Evolutionary conservation across 2,113 vertebrate genomes (phyloP).

Genomic region (Columbina picui): DNA sequence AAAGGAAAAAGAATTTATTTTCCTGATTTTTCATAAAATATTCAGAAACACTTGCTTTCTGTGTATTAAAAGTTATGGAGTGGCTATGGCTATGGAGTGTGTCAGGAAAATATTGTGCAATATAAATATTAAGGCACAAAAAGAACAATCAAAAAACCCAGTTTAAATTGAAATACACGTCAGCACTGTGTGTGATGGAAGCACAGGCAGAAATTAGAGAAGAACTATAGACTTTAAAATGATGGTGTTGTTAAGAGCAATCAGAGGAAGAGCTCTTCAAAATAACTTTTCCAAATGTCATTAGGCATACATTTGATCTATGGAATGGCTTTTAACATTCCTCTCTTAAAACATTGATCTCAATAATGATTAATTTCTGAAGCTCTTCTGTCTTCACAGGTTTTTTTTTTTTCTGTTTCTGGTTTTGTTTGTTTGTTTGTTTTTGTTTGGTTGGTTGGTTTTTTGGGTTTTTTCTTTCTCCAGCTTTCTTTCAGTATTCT

Average conservation of each 20-base stretch:
- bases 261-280: not conserved
- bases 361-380: not conserved
- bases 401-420: not conserved
- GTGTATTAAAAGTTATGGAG: not conserved
- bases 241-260: not conserved
- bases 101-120: not conserved
- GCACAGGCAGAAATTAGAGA: not conserved
- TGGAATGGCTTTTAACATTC: not conserved
- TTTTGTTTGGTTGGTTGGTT: too few species aligned
- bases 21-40: not conserved
- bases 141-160: not conserved
- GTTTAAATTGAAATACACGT: not conserved
- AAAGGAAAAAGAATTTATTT: not conserved
- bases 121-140: not conserved
- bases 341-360: not conserved
- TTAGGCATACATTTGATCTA: not conserved
- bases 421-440: not conserved
- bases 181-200: not conserved
- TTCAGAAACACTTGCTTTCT: not conserved
- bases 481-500: not conserved
- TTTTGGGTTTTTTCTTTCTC: too few species aligned
- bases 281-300: not conserved
- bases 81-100: not conserved
- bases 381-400: not conserved
- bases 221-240: not conserved